phyloP scores from a whole-genome alignment of 23 tunicate species.

The Trididemnum clinides region DNA sequence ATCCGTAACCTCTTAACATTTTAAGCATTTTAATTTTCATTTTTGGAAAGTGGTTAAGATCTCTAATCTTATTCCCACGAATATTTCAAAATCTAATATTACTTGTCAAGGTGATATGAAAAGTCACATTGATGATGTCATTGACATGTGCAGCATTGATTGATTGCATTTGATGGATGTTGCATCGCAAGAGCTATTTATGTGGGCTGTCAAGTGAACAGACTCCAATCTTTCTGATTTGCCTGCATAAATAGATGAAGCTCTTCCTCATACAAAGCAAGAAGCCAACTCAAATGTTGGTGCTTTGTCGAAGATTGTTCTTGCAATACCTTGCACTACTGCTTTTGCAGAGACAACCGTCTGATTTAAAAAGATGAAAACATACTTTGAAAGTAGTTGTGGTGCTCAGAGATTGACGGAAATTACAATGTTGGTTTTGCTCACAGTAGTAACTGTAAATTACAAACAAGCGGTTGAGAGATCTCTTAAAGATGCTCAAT shows the following conservation, averaged over 20 bases:
- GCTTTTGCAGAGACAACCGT: conserved; percentile 23
- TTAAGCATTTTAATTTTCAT: not conserved
- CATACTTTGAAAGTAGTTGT: conserved; percentile 25
- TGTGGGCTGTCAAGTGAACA: not conserved
- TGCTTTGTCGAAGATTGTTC: too few relatives aligned
- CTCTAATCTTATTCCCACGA: not conserved
- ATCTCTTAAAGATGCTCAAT: conserved; percentile 24
- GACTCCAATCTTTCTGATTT: not conserved
- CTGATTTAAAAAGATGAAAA: conserved; percentile 5
- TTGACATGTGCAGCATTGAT: conserved; percentile 10
- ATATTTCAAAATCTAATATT: not conserved
- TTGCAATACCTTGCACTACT: conserved; percentile 25
- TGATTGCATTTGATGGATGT: not conserved
- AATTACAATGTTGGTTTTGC: conserved; percentile 15
- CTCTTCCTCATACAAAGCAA: not conserved
- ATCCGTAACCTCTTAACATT: conserved; percentile 5
- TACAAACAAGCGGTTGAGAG: too few relatives aligned
- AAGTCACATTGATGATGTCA: conserved; percentile 2
- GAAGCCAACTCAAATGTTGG: not conserved
- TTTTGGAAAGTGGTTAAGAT: not conserved
- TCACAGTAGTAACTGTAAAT: conserved; percentile 7
- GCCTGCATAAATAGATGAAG: not conserved
- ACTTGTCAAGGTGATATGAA: not conserved
- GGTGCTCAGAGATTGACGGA: conserved; percentile 11
- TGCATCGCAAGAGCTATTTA: not conserved